Evolutionary conservation across 1,140 invertebrate species (phyloP), one percentile per base, ranked within the genome.

Genomic region (Pollicipes pollicipes): DNA sequence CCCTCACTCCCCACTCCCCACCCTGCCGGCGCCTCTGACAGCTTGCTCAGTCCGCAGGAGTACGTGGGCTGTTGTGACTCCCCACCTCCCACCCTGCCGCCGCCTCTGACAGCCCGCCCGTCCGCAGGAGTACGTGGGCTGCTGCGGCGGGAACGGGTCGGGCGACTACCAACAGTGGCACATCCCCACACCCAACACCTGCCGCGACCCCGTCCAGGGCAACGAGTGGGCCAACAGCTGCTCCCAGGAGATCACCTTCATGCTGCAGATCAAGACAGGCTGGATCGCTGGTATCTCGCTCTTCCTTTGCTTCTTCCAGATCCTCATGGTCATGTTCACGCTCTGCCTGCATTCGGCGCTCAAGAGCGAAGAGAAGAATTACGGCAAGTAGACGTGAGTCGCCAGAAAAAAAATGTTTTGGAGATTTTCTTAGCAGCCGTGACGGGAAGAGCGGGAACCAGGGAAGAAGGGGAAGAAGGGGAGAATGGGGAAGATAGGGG

Each of bases 171-270:
- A 89, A 68, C 83, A 81, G 31, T 75, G 90, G 73, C 83, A 85
- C 73, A 88, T 91, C 77, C 89, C 90, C 0, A 76, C 93, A 35
- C 90, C 91, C 0, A 83, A 84, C 21, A 88, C 89, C 70, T 94
- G 91, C 75, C 83, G 91, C 13, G 90, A 93, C 77, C 87, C 88
- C 0, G 88, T 92, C 1, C 93, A 89, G 8, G 91, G 91, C 66
- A 92, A 93, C 78, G 88, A 90, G 17, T 93, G 88, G 79, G 90
- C 88, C 78, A 86, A 92, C 75, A 90, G 90, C 24, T 94, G 91
- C 76, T 87, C 90, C 0, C 88, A 91, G 70, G 88, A 91, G 77
- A 77, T 93, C 70, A 90, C 89, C 17, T 90, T 88, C 87, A 91
- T 88, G 79, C 82, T 94, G 71, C 89, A 92, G 76, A 85, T 86